Evolutionary conservation across 2,113 vertebrate genomes (phyloP), one percentile per base, ranked within the genome.

Genomic region (Saguinus midas): DNA sequence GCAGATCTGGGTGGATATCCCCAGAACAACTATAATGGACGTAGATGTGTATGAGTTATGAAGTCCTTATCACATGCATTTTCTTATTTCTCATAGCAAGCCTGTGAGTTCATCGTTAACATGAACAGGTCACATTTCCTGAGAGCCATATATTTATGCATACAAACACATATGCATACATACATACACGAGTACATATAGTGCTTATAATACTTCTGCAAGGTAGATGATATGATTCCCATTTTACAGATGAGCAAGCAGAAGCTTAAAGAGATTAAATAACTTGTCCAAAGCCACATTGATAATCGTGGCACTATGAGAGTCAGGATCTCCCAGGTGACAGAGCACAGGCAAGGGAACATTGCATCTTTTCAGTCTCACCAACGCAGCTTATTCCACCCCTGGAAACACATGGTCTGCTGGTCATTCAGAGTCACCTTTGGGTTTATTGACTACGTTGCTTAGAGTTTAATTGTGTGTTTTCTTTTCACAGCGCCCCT

Each of bases 401-500:
- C 45, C 21, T 82, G 58, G 66, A 80, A 75, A 64, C n/a, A 81
- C 6, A 17, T 40, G n/a, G 23, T 72, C 50, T 87, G 27, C 50
- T 55, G 40, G 37, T 45, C n/a, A 32, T 91, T 89, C 76, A 79
- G 11, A 97, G 25, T 57, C 32, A n/a, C 50, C 82, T 78, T 88
- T 83, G 90, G n/a, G 52, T 57, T 93, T 81, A 72, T 64, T 83
- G 73, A 35, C 37, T 57, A 72, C 85, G 55, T 79, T 73, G 61
- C 11, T 83, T 50, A 9, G 8, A 73, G 83, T 90, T 97, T 90
- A 94, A 27, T 3, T 86, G 40, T 21, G 10, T 58, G 1, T 91
- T 80, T 83, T 83, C 94, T 98, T 98, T 87, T 98, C 99, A 92
- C 98, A 99, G 99, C 52, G 99, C 99, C 13, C 99, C 99, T 66